These are phyloP conservation scores for Capitulum mitella DNA, from an alignment of 2,888 invertebrate species.

Conservation along the genomic window DNA sequence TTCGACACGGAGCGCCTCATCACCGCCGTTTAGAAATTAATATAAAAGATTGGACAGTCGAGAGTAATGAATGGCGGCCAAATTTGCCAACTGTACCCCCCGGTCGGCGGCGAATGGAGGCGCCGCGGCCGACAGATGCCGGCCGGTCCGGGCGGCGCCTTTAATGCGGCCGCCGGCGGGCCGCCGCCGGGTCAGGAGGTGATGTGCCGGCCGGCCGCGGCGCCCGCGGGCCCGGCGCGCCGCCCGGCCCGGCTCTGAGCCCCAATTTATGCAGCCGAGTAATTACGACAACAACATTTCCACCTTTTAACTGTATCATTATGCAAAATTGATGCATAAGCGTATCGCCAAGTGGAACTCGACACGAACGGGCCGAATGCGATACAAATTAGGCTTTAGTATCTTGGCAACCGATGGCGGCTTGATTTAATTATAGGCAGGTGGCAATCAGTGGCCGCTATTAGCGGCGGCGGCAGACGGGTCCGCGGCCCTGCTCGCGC, in stretches of 20 bases:
- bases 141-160: not conserved
- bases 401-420: not conserved
- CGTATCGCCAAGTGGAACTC: not conserved
- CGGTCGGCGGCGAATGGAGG: not conserved
- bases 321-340: conserved; percentile 9
- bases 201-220: not conserved
- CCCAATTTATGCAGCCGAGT: not conserved
- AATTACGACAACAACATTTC: conserved; percentile 19
- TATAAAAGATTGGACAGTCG: not conserved
- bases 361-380: not conserved
- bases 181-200: not conserved
- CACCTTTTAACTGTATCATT: conserved; percentile 21
- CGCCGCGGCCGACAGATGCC: not conserved
- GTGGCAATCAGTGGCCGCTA: not conserved
- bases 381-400: conserved; percentile 13
- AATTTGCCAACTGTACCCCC: not conserved
- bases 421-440: not conserved
- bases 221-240: not conserved
- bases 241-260: not conserved
- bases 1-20: conserved; percentile 6
- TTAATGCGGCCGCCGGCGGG: not conserved
- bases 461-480: not conserved
- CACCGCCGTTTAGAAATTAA: not conserved
- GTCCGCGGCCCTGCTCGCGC: not conserved
- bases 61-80: not conserved